Evolutionary conservation across 2,797 vertebrate species (phyloP).

Genomic region (Sciurus carolinensis): DNA sequence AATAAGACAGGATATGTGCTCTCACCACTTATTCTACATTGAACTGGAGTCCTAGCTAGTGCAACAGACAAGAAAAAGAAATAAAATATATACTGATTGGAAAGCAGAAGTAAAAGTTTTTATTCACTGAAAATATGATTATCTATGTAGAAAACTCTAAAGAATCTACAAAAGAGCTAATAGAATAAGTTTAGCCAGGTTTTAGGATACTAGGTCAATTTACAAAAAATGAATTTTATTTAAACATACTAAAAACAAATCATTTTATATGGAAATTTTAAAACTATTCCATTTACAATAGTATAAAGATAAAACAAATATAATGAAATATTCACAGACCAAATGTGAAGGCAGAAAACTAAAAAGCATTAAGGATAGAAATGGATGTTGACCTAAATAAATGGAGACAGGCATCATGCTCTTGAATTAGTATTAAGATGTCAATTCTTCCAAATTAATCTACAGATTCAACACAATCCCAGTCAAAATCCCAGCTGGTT

Average conservation of each 20-base stretch:
- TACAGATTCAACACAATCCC: background rate
- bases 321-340: background rate
- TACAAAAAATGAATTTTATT: background rate
- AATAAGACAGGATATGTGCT: background rate
- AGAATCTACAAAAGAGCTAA: background rate
- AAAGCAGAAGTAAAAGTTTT: conserved; percentile 26
- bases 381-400: background rate
- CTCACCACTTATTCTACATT: background rate
- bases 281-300: background rate
- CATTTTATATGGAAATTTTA: background rate
- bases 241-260: background rate
- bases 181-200: background rate
- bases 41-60: background rate
- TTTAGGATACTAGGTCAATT: background rate
- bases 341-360: background rate
- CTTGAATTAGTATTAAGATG: background rate
- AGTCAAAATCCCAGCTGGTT: background rate
- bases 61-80: background rate
- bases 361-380: background rate
- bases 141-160: background rate
- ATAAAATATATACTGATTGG: background rate
- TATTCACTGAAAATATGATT: conserved; percentile 21
- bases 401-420: background rate
- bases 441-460: background rate
- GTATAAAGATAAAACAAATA: background rate